Evolutionary conservation across 2,888 invertebrate genomes (phyloP), one percentile per base, ranked within the genome.

Genomic region (Stramonita haemastoma): DNA sequence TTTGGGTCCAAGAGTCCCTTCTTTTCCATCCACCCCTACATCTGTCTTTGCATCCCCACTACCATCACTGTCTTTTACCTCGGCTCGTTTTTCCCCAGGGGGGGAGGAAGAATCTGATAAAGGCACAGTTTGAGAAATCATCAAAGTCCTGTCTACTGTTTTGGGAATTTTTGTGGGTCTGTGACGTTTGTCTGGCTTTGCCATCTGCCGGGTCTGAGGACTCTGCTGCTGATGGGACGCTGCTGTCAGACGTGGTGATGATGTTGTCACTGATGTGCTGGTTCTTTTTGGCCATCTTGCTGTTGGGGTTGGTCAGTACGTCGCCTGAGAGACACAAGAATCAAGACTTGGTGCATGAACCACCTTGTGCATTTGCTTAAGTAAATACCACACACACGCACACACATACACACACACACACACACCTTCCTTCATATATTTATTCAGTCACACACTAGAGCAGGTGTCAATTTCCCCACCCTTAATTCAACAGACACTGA

Each of bases 1-100:
- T 96, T 96, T 98, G 98, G 88, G 97, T 97, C 99, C 99, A 99
- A 11, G 90, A 29, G 26, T 91, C 90, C n/a, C 88, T 29, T 70
- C 84, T 56, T 85, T 88, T 22, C 89, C 86, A 32, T 34, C 70
- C n/a, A 6, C 73, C 60, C 57, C 57, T 29, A 57, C 57, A 60
- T 60, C 77, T n/a, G 29, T 70, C 19, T 60, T 73, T 66, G 88
- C 34, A 89, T 89, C 89, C 83, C 89, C 87, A 87, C 86, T 81
- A 34, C 87, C 70, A 66, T 87, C 32, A 87, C 89, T 56, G 29
- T 70, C 73, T 32, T 29, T 57, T 26, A 5, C 46, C 46, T 46
- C 46, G 17, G 22, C 57, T 73, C 86, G 19, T 79, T 77, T 86
- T 57, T 15, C 66, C 29, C 81, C n/a, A 6, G 36, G 34, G n/a